Evolutionary conservation across 2,888 invertebrate species (phyloP), one percentile per base, ranked within the genome.

Genomic region (Prosapia bicincta): DNA sequence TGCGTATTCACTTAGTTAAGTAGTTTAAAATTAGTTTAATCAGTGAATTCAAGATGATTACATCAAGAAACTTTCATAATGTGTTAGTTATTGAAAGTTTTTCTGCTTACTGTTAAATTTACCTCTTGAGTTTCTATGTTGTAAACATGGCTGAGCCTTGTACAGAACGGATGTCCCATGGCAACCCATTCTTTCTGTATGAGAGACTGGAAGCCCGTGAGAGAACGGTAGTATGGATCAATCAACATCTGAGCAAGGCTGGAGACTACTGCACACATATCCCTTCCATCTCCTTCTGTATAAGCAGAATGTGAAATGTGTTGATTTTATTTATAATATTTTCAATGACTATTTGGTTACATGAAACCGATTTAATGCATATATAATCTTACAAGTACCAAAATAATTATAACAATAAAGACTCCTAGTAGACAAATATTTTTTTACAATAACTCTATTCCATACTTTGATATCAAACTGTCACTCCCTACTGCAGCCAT

Each of bases 111-210:
- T n/a, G n/a, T n/a, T n/a, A n/a, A n/a, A n/a, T 67, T 26, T 28
- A 78, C 78, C 76, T 78, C 76, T 43, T 78, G 69, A 6, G 72
- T 72, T 66, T 74, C 73, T 23, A 67, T 71, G 23, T 69, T 77
- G 72, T 80, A 82, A 7, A 83, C 81, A 77, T 83, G 83, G 26
- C 81, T 81, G 5, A 83, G 80, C 67, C 83, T 76, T 9, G 82
- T 90, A 83, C 90, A 90, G 85, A 96, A 96, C 0, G 95, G 96
- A 85, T 98, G 98, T 26, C 97, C 97, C 79, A 97, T 87, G 0
- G 94, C 92, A 3, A 98, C 88, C 98, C 98, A 99, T 83, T 98
- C 98, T 84, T 97, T 96, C 85, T 98, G 97, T 74, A 98, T 87
- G 54, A 98, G 88, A 75, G 93, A 91, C 85, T 97, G 96, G 85